Base-by-base conservation (phyloP, 1,140 invertebrate species). In the Medauroidea extradentata region DNA sequence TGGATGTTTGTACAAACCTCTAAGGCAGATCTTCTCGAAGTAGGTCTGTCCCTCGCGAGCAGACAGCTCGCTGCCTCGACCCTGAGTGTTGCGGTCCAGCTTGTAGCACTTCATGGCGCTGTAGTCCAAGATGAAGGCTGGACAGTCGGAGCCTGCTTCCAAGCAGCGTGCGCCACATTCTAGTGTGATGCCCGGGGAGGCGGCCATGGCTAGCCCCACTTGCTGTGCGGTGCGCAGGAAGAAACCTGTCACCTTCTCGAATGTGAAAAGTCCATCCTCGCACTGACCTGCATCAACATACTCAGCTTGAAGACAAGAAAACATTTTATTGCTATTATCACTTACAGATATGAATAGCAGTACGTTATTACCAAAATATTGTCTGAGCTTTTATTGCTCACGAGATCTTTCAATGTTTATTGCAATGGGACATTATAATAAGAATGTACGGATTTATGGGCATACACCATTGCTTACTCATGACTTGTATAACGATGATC, bases 11-110 rank as follows among this genome's bases (percentile, higher is more conserved):
- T 7, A 51, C 63, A 61, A 55, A 75, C 77, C 78, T 62, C 75
- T 63, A 5, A 80, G 63, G 49, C 79, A 80, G 39, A 80, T 73
- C 56, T 80, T 80, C 60, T 80, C 79, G 65, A 78, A 80, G 60
- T 77, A 80, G 60, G 73, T 78, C 49, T 73, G 71, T 3, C 73
- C 76, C 41, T 75, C 72, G 27, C 72, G 65, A 11, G 68, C 62
- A 0, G 71, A 69, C 11, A 81, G 63, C 19, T 78, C 76, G 21
- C 71, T 69, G 1, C 71, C 69, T 8, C 77, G 60, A 1, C 77
- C 78, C 65, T 80, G 78, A 5, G 79, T 77, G 61, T 79, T 80
- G 5, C 78, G 62, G 60, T 79, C 78, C 51, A 80, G 63, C 63
- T 75, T 74, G 62, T 78, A 75, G 60, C 78, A 80, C 48, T 75